A percentile compares a stretch with the other conserved stretches of the same genome.
Conservation (phyloP, 2,797 vertebrate genomes). For the Sciurus vulgaris region DNA sequence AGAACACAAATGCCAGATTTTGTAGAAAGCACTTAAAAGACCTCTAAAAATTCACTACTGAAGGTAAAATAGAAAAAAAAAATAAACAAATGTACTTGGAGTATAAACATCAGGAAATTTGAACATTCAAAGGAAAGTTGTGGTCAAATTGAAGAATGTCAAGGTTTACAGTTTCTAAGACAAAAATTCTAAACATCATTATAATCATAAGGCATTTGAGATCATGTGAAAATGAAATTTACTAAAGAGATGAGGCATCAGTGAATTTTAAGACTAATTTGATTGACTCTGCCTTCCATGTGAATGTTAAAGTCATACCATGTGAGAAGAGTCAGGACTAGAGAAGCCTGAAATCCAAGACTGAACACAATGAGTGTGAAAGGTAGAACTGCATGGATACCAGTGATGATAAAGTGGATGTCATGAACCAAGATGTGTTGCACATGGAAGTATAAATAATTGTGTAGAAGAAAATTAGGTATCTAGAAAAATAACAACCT, state of each 20-base stretch:
- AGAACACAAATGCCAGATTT: constrained; percentile 41
- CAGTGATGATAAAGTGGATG: neutral
- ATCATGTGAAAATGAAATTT: neutral
- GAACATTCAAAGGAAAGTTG: neutral
- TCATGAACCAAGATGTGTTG: neutral
- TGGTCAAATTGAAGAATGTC: neutral
- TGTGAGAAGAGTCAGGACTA: neutral
- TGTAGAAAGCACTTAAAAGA: constrained; percentile 29
- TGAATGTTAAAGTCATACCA: neutral
- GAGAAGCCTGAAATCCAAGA: constrained; percentile 16
- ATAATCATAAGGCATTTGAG: neutral
- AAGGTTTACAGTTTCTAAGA: neutral
- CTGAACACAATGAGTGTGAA: neutral
- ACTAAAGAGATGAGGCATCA: neutral
- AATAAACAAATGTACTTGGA: neutral
- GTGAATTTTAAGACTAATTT: constrained; percentile 14
- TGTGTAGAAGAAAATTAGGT: neutral
- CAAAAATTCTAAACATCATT: neutral
- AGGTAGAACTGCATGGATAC: neutral
- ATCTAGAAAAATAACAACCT: neutral
- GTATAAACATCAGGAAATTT: neutral
- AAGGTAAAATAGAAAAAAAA: neutral
- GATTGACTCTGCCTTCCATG: neutral
- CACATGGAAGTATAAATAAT: neutral
- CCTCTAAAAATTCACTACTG: neutral